A percentile compares a stretch with the other conserved stretches of the same genome.
These are phyloP conservation scores for Hyppa rectilinea DNA, from an alignment of 2,888 invertebrate genomes.

Conservation along the genomic window DNA sequence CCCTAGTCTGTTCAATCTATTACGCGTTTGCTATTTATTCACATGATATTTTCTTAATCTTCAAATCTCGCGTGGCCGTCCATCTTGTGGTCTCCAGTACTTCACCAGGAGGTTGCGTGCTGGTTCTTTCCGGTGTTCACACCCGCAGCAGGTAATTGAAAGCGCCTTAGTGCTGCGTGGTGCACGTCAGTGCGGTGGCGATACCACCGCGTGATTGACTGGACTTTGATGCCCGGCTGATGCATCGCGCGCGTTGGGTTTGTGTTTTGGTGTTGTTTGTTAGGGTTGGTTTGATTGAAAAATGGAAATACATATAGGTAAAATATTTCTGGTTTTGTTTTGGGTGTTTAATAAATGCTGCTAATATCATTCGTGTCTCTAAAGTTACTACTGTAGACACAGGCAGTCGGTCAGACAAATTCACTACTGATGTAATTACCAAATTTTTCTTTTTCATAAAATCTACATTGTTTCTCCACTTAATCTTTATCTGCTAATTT, in stretches of 20 bases:
- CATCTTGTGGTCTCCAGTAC: slow-evolving; percentile 6
- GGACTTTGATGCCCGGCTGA: slow-evolving; percentile 47
- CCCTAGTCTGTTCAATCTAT: neutral
- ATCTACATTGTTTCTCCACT: no score
- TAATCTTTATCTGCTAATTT: no score
- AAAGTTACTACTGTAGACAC: no score
- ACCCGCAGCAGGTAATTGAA: slow-evolving; percentile 64
- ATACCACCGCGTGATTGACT: slow-evolving; percentile 58
- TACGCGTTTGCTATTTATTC: neutral
- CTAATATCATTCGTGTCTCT: no score
- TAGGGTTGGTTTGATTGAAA: slow-evolving; percentile 4
- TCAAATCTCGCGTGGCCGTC: neutral
- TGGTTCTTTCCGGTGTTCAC: slow-evolving; percentile 60
- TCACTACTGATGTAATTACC: no score
- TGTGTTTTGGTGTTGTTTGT: slow-evolving; percentile 29
- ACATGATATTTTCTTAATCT: neutral
- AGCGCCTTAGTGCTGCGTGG: slow-evolving; percentile 40
- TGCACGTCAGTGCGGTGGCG: slow-evolving; percentile 42
- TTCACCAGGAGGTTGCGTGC: slow-evolving; percentile 52
- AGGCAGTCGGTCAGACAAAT: no score
- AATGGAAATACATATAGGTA: no score
- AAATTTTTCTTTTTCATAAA: no score
- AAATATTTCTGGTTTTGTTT: no score
- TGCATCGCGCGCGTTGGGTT: slow-evolving; percentile 33
- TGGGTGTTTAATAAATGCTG: no score